Conservation (phyloP, 2,888 invertebrate species). For the Eristalis tenax region DNA sequence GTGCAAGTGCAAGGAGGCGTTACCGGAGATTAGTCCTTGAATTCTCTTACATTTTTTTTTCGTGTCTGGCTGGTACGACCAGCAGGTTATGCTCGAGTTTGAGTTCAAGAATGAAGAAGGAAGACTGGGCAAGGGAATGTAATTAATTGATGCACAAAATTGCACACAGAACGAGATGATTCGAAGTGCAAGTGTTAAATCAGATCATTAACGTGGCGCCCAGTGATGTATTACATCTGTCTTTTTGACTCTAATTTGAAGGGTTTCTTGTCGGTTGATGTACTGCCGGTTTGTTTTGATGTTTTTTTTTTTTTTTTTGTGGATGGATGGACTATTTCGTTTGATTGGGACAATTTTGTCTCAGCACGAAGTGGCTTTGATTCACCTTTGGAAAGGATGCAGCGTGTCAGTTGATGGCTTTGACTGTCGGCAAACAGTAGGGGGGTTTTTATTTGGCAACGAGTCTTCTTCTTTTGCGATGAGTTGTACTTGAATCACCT, state of each 20-base stretch:
- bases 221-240: background rate
- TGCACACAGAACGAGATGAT: constrained; percentile 7
- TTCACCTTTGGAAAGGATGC: too few relatives aligned
- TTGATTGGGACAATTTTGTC: too few relatives aligned
- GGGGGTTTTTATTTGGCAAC: too few relatives aligned
- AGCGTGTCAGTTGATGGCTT: too few relatives aligned
- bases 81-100: background rate
- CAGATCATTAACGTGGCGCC: constrained; percentile 58
- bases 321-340: too few relatives aligned
- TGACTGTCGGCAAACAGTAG: too few relatives aligned
- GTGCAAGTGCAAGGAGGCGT: constrained; percentile 34
- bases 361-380: too few relatives aligned
- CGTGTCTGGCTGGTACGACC: background rate
- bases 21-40: constrained; percentile 47
- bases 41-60: background rate
- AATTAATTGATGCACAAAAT: constrained; percentile 21
- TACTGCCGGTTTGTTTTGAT: background rate
- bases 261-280: background rate
- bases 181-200: constrained; percentile 38
- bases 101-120: background rate
- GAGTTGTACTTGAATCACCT: too few relatives aligned
- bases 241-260: background rate
- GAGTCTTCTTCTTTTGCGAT: too few relatives aligned
- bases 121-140: background rate
- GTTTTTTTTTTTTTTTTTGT: background rate